Evolutionary conservation across 2,888 invertebrate species (phyloP).

Genomic region (Eupithecia subfuscata): DNA sequence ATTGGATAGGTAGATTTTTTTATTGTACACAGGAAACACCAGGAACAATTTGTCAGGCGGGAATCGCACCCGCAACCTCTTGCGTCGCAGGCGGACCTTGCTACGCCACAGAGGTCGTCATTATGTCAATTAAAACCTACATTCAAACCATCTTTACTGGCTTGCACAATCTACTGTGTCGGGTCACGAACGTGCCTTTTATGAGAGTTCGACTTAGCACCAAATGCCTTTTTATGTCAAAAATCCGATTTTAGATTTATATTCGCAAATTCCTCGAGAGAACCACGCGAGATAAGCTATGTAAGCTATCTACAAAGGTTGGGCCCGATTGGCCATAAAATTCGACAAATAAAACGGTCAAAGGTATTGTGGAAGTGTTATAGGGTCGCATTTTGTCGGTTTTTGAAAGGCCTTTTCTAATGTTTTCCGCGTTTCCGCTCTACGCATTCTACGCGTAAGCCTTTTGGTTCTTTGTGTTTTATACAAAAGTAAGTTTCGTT

Average conservation of each 20-base stretch:
- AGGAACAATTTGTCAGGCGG: too few relatives aligned
- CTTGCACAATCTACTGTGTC: not conserved
- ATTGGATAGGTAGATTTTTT: too few relatives aligned
- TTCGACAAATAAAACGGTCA: constrained; percentile 20
- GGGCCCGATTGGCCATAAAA: constrained; percentile 27
- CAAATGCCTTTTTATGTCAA: constrained; percentile 40
- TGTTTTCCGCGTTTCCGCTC: not conserved
- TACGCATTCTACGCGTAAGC: not conserved
- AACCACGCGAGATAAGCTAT: constrained; percentile 36
- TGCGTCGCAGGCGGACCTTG: too few relatives aligned
- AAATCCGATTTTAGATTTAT: constrained; percentile 42
- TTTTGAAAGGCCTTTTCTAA: constrained; percentile 4
- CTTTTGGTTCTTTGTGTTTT: not conserved
- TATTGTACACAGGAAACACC: too few relatives aligned
- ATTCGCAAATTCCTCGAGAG: constrained; percentile 35
- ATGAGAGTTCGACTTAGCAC: constrained; percentile 41
- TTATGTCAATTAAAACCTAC: not conserved
- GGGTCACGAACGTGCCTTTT: constrained; percentile 29
- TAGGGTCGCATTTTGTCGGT: constrained; percentile 12
- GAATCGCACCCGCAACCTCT: too few relatives aligned
- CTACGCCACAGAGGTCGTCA: too few relatives aligned
- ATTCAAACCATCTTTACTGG: not conserved
- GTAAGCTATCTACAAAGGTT: constrained; percentile 27
- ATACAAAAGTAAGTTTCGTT: not conserved
- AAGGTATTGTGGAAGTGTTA: constrained; percentile 18